phyloP scores from a whole-genome alignment of 2,888 invertebrate genomes.

The Leptogaster cylindrica region DNA sequence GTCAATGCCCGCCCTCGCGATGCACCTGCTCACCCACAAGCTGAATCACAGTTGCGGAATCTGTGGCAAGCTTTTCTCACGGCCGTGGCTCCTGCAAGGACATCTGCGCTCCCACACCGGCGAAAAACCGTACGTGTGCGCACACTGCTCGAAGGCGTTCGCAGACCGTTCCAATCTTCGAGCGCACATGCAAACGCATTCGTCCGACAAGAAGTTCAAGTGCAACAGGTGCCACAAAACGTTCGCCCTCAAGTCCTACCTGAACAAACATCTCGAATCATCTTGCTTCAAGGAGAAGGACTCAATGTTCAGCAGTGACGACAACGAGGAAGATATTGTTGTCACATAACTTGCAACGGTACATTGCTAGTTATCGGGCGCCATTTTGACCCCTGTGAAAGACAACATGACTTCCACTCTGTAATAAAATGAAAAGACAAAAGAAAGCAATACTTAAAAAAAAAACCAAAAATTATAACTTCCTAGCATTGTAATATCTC shows the following conservation, averaged over 20 bases:
- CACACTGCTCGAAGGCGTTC: constrained; percentile 91
- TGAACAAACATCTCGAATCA: constrained; percentile 93
- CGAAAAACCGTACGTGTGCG: constrained; percentile 93
- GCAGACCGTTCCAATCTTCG: constrained; percentile 92
- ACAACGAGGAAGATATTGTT: constrained; percentile 61
- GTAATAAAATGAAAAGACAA: constrained; percentile 18
- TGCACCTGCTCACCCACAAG: constrained; percentile 92
- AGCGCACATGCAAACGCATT: constrained; percentile 95
- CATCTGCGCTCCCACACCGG: constrained; percentile 90
- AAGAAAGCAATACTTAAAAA: constrained; percentile 31
- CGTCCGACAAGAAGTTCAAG: constrained; percentile 85
- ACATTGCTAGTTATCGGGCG: no score
- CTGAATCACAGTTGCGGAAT: constrained; percentile 89
- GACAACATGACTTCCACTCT: constrained; percentile 3
- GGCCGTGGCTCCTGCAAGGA: constrained; percentile 92
- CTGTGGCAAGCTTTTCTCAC: constrained; percentile 92
- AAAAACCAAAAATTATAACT: constrained; percentile 12
- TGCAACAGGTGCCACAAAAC: constrained; percentile 87
- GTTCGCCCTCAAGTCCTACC: constrained; percentile 93
- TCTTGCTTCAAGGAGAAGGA: constrained; percentile 73
- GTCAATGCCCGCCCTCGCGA: constrained; percentile 96
- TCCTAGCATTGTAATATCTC: constrained; percentile 2
- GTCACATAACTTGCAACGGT: constrained; percentile 56
- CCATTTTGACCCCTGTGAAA: no score
- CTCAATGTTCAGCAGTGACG: constrained; percentile 53